Evolutionary conservation across 1,140 invertebrate species (phyloP).

Genomic region (Paraescarpia echinospica): DNA sequence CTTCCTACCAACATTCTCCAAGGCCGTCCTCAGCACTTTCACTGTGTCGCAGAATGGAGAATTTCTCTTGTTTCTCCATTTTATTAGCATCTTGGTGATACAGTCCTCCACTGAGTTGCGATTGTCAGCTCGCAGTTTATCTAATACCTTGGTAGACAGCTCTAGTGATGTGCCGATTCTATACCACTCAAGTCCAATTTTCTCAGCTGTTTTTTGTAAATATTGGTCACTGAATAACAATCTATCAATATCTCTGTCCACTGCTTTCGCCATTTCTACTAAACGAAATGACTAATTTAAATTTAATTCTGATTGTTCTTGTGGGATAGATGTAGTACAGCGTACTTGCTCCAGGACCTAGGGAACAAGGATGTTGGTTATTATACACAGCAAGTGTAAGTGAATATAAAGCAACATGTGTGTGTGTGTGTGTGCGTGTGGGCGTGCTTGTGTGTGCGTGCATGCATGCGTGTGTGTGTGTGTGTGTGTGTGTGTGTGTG

Average conservation of each 20-base stretch:
- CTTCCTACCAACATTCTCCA: neutral
- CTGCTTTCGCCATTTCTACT: neutral
- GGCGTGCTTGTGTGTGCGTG: too few species aligned
- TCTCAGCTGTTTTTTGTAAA: neutral
- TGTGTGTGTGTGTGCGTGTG: too few species aligned
- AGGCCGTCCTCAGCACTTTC: neutral
- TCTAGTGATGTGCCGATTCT: neutral
- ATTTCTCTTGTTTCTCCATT: neutral
- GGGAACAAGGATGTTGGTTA: neutral
- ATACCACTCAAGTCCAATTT: neutral
- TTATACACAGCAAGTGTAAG: too few species aligned
- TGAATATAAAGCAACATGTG: too few species aligned
- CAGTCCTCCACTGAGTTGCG: neutral
- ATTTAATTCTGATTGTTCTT: neutral
- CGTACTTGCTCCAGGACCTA: neutral
- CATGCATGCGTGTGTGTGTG: too few species aligned
- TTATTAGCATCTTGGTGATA: neutral
- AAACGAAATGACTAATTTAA: neutral
- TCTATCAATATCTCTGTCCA: neutral
- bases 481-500: too few species aligned
- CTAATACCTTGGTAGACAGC: neutral
- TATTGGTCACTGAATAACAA: neutral
- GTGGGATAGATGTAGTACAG: neutral
- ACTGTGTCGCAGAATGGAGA: neutral
- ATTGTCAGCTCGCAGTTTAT: neutral